These are phyloP conservation scores for Clusia tigrina DNA, from an alignment of 2,888 invertebrate genomes.

Conservation along the genomic window DNA sequence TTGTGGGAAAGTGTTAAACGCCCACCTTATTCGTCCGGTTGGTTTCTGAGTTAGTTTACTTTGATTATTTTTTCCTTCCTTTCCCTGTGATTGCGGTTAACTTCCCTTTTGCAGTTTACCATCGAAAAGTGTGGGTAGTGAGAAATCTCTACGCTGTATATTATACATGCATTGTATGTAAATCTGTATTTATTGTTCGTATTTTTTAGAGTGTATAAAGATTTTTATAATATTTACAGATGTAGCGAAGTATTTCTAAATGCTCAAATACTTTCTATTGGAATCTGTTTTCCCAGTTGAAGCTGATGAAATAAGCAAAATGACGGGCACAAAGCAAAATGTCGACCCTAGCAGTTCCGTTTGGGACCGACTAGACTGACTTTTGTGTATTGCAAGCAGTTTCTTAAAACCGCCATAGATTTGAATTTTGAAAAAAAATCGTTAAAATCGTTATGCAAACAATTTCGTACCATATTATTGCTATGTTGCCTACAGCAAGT, in stretches of 20 bases:
- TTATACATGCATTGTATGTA: too few species aligned
- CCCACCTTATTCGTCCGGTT: conserved; percentile 54
- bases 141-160: too few species aligned
- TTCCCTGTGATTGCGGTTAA: too few species aligned
- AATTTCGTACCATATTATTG: background rate
- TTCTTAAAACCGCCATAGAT: conserved; percentile 42
- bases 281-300: conserved; percentile 48
- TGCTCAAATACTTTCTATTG: conserved; percentile 20
- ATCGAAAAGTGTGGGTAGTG: too few species aligned
- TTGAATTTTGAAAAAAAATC: background rate
- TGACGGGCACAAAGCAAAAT: conserved; percentile 64
- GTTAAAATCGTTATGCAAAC: background rate
- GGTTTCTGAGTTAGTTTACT: conserved; percentile 38
- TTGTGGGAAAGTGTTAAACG: conserved; percentile 63
- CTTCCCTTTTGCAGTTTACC: too few species aligned
- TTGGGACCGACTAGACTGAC: conserved; percentile 5
- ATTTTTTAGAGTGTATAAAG: conserved; percentile 31
- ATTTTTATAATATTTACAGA: conserved; percentile 28
- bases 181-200: too few species aligned
- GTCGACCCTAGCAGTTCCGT: conserved; percentile 40
- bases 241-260: conserved; percentile 15
- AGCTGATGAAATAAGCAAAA: conserved; percentile 63
- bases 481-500: background rate
- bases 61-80: conserved; percentile 36
- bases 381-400: too few species aligned